These are phyloP conservation scores for Zosterops japonicus DNA, from an alignment of 2,113 vertebrate genomes.

Conservation along the genomic window DNA sequence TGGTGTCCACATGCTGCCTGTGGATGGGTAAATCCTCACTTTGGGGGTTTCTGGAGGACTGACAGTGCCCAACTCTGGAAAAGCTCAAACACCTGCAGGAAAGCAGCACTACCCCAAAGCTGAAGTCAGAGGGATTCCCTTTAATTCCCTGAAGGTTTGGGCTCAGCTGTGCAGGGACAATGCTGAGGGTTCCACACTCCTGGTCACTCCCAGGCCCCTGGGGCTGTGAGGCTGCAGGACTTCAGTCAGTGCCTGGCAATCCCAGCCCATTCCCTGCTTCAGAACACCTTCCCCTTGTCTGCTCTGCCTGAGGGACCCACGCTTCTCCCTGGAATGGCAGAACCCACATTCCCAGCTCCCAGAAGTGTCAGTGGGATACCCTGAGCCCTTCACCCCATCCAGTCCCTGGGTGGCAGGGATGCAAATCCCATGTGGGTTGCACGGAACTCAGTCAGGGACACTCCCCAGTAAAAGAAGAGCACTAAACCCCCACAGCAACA, in stretches of 20 bases:
- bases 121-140: not conserved
- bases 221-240: not conserved
- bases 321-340: not conserved
- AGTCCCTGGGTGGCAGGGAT: too few relatives aligned
- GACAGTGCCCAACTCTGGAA: not conserved
- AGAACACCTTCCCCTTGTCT: not conserved
- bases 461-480: not conserved
- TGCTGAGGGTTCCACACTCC: not conserved
- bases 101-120: not conserved
- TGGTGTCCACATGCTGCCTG: rapidly evolving
- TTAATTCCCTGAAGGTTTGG: not conserved
- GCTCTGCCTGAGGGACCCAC: not conserved
- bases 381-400: not conserved
- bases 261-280: not conserved
- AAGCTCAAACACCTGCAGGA: not conserved
- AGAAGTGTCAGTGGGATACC: not conserved
- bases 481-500: not conserved
- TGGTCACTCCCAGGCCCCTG: not conserved
- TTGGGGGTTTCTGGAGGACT: rapidly evolving
- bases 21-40: not conserved
- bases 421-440: not conserved
- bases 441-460: rapidly evolving
- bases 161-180: rapidly evolving
- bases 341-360: not conserved
- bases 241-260: not conserved